phyloP scores from a whole-genome alignment of 2,113 vertebrate species.

The Hoplias malabaricus region DNA sequence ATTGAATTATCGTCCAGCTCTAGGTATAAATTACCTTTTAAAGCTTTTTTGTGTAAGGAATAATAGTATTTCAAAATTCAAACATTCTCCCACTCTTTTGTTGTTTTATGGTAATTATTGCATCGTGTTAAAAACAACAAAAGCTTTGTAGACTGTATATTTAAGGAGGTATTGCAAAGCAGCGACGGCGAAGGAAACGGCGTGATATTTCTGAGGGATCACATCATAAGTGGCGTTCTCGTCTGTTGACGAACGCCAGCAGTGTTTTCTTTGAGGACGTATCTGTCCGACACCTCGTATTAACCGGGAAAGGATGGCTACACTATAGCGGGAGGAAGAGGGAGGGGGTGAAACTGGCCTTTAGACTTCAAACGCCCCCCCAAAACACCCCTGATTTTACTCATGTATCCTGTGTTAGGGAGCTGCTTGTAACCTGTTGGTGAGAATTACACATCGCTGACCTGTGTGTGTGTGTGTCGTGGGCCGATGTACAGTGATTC shows the following conservation, averaged over 20 bases:
- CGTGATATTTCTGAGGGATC: no score
- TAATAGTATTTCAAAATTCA: no score
- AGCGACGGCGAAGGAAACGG: no score
- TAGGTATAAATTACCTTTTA: no score
- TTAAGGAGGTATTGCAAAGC: no score
- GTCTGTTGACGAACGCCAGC: conserved; percentile 44
- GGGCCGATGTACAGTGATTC: conserved; percentile 40
- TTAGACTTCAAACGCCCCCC: conserved; percentile 48
- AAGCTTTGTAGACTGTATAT: no score
- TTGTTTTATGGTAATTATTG: no score
- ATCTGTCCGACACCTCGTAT: conserved; percentile 56
- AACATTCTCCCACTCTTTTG: no score
- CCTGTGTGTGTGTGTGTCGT: conserved; percentile 9
- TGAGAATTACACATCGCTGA: conserved; percentile 35
- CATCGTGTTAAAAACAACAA: no score
- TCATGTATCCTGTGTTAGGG: conserved; percentile 44
- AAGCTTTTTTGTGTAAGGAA: no score
- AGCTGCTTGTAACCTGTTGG: conserved; percentile 27
- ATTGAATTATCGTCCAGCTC: no score
- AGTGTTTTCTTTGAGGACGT: conserved; percentile 56
- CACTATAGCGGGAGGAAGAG: conserved; percentile 46
- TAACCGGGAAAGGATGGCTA: conserved; percentile 57
- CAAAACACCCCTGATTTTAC: conserved; percentile 48
- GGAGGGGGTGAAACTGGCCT: conserved; percentile 39
- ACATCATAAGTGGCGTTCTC: conserved; percentile 8